Evolutionary conservation across 2,113 vertebrate genomes (phyloP).

Genomic region (Tautogolabrus adspersus): DNA sequence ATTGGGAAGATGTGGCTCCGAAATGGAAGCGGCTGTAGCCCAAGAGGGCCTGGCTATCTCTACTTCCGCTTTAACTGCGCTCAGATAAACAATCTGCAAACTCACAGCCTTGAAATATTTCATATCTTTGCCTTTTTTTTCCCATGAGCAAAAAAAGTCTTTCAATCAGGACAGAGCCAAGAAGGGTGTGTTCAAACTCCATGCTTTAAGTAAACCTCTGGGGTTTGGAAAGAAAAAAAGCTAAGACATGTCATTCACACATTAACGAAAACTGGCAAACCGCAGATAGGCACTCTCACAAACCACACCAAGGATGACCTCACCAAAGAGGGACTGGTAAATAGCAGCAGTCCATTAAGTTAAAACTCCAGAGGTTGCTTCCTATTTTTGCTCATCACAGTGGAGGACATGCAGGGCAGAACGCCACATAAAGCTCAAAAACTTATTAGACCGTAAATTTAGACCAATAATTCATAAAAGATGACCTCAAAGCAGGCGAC

Average conservation of each 20-base stretch:
- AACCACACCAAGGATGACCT: constrained; percentile 42
- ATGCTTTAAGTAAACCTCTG: constrained; percentile 15
- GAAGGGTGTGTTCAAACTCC: background rate
- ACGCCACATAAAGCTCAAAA: constrained; percentile 43
- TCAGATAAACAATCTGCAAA: constrained; percentile 17
- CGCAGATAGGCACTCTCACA: constrained; percentile 4
- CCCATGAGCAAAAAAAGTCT: background rate
- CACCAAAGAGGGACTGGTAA: constrained; percentile 23
- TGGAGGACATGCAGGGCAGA: constrained; percentile 52
- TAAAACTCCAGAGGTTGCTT: constrained; percentile 48
- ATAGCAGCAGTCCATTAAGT: constrained; percentile 47
- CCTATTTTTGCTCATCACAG: constrained; percentile 45
- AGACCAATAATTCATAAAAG: constrained; percentile 69
- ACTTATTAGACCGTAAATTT: constrained; percentile 65
- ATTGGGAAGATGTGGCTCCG: constrained; percentile 22
- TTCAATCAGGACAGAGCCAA: constrained; percentile 10
- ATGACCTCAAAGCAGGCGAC: constrained; percentile 68
- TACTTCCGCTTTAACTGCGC: constrained; percentile 9
- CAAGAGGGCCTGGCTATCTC: constrained; percentile 1
- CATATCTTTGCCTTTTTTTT: background rate
- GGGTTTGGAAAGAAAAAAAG: constrained; percentile 10
- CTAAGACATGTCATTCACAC: background rate
- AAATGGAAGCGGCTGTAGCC: constrained; percentile 9
- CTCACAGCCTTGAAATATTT: background rate
- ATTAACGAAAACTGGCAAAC: background rate